Evolutionary conservation across 2,113 vertebrate species (phyloP).

Genomic region (Actinemys pallida): DNA sequence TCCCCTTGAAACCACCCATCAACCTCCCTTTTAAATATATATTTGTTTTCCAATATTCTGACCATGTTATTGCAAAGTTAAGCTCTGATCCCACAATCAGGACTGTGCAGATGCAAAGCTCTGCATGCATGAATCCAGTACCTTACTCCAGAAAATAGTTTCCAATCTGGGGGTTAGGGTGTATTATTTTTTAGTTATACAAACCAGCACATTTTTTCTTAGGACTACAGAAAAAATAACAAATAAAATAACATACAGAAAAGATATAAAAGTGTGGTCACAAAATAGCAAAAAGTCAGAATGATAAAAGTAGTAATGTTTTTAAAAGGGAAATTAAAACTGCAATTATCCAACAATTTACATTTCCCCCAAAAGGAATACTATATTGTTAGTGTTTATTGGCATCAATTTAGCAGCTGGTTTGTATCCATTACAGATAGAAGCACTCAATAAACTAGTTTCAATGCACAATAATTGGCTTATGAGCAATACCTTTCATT

Average conservation of each 20-base stretch:
- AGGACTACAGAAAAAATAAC: not conserved
- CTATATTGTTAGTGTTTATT: not conserved
- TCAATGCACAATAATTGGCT: not conserved
- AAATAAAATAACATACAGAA: not conserved
- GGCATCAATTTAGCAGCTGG: not conserved
- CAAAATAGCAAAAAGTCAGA: not conserved
- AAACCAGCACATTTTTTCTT: not conserved
- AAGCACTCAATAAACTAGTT: not conserved
- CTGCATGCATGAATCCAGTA: rapidly evolving
- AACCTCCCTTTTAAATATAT: not conserved
- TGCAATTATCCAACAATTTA: not conserved
- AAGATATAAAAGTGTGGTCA: not conserved
- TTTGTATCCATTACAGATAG: not conserved
- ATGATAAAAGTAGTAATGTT: not conserved
- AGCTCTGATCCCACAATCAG: rapidly evolving
- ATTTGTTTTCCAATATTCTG: not conserved
- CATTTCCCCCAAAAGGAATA: not conserved
- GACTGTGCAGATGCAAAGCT: not conserved
- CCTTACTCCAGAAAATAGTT: not conserved
- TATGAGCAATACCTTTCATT: not conserved
- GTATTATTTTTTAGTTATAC: not conserved
- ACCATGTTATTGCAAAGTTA: not conserved
- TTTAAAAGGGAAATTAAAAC: not conserved
- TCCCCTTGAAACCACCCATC: not conserved
- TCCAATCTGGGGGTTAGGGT: not conserved